phyloP scores from a whole-genome alignment of 2,888 invertebrate genomes.

The Pyrocoelia pectoralis region DNA sequence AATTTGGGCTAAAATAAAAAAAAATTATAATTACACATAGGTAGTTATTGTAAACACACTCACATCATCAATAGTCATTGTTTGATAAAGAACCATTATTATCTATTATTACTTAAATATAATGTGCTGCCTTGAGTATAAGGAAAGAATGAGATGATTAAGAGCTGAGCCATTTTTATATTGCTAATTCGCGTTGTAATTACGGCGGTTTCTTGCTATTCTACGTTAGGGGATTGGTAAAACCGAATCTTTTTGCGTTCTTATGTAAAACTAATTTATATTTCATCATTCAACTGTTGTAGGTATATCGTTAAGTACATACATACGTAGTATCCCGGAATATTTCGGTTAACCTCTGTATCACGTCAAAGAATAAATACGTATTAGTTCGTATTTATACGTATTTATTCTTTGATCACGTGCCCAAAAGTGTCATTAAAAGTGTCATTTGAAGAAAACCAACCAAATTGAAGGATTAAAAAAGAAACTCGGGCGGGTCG shows the following conservation, averaged over 20 bases:
- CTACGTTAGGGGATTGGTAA: not conserved
- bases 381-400: too few relatives aligned
- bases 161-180: not conserved
- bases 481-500: too few relatives aligned
- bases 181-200: not conserved
- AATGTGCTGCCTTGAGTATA: too few relatives aligned
- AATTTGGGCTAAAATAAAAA: conserved; percentile 72
- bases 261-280: not conserved
- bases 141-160: not conserved
- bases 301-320: too few relatives aligned
- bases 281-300: not conserved
- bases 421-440: too few relatives aligned
- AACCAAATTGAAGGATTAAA: too few relatives aligned
- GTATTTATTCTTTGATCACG: too few relatives aligned
- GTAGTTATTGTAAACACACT: not conserved
- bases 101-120: too few relatives aligned
- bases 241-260: not conserved
- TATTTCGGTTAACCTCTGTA: too few relatives aligned
- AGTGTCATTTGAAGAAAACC: too few relatives aligned
- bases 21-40: not conserved
- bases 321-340: too few relatives aligned
- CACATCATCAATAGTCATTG: not conserved
- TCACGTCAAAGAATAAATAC: not conserved
- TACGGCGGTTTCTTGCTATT: not conserved
- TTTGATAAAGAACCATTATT: not conserved